Evolutionary conservation across 2,113 vertebrate genomes (phyloP), one percentile per base, ranked within the genome.

Genomic region (Hypomesus transpacificus): DNA sequence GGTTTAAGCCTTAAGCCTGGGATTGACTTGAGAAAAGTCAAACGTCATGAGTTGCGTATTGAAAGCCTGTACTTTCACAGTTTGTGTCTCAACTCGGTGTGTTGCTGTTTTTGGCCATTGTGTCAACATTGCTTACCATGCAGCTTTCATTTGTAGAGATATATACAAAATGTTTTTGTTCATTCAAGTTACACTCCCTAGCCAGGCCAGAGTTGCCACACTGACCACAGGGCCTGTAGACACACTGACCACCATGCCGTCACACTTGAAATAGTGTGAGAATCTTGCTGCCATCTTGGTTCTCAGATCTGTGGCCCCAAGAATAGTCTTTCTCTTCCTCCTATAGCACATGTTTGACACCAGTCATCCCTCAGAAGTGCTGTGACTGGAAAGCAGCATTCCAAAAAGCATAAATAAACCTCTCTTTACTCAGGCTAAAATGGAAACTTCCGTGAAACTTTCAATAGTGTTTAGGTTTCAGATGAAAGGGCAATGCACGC

Each of bases 201-300:
- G 39, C 39, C 9, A 11, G 39, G 39, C 39, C 39, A 46, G 5
- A 13, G 28, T 53, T 71, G 69, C 79, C 79, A 74, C 75, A 73
- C 66, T 72, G 76, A 20, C 83, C 78, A 69, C 78, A 77, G 68
- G 7, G 78, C 78, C 74, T 79, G 62, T 79, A 73, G 78, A 76
- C 70, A 69, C 79, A 2, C 39, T 84, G 78, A 85, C 85, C 81
- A 85, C 62, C 59, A 80, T 74, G 77, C 82, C 69, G n/a, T 4
- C 8, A 16, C 34, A 53, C 87, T 88, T 85, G 88, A 91, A 91
- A 81, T 66, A 58, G 58, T 80, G 81, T 89, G 90, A 91, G 90
- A 90, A 90, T 24, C 34, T 46, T 61, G 75, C 53, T 53, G 7
- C 21, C 71, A 63, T 86, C 72, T 74, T 7, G 67, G 20, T 58